Evolutionary conservation across 2,888 invertebrate genomes (phyloP), one percentile per base, ranked within the genome.

Genomic region (Sphecodes monilicornis): DNA sequence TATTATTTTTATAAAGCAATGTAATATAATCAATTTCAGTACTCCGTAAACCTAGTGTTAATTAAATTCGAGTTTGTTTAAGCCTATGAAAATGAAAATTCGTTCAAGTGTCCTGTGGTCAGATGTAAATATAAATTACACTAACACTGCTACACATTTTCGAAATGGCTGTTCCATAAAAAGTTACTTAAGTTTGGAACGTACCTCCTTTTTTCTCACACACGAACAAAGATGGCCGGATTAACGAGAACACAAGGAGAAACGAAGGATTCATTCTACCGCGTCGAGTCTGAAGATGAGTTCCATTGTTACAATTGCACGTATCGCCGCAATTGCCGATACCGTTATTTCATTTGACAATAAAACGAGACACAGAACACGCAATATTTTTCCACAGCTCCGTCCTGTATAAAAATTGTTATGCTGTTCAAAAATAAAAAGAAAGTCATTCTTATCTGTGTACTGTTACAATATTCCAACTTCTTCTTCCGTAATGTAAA

Each of bases 331-430:
- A 8, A 43, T 54, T 68, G n/a, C 43, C 36, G 74, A 54, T n/a
- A 43, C 68, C 54, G 32, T 36, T 43, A 26, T 43, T 74, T 68
- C 32, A 66, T 41, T 54, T 54, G 26, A 60, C 72, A 74, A 74
- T 79, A 54, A 68, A 79, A 50, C 41, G 41, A 50, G 43, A 50
- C 78, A 29, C 3, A 29, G 22, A 76, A 69, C 36, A 16, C 32
- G 11, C 18, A 32, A 77, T 77, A 72, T 64, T 18, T 60, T 50
- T 22, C 39, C 11, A 8, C 4, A 32, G 1, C 10, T 32, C 11
- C 26, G 50, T 50, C 66, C 16, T 16, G 6, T 16, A 32, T 22
- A 26, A 46, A 68, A 43, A 22, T 43, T 54, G 41, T 72, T 29
- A 36, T 50, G 22, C 39, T 36, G 36, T 41, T 11, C 66, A 26